phyloP scores from a whole-genome alignment of 2,888 invertebrate genomes.

The Operophtera brumata region DNA sequence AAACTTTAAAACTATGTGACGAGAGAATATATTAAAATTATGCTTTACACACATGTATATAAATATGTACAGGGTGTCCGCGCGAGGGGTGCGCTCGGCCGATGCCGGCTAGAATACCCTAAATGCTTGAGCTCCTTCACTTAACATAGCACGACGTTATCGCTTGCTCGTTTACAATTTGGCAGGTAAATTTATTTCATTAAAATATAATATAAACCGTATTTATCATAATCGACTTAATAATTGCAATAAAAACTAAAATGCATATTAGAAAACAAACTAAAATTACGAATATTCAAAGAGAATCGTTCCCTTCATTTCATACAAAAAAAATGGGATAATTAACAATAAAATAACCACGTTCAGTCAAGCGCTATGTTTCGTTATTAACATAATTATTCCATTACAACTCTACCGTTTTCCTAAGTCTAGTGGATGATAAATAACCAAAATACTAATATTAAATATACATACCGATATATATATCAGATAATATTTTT shows the following conservation, averaged over 20 bases:
- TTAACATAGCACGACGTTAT: conserved; percentile 66
- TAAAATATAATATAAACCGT: conserved; percentile 73
- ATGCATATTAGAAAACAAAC: conserved; percentile 76
- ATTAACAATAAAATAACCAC: conserved; percentile 73
- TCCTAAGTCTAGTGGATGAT: conserved; percentile 80
- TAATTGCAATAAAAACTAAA: conserved; percentile 77
- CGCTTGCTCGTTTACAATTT: conserved; percentile 75
- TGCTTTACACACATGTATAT: conserved; percentile 75
- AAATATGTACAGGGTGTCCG: conserved; percentile 70
- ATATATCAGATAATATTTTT: conserved; percentile 78
- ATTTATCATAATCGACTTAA: conserved; percentile 69
- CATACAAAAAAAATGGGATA: conserved; percentile 57
- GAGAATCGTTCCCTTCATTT: conserved; percentile 70
- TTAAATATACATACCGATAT: conserved; percentile 80
- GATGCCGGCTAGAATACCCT: conserved; percentile 55
- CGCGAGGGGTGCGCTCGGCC: conserved; percentile 61
- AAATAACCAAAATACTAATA: conserved; percentile 80
- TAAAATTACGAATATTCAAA: conserved; percentile 80
- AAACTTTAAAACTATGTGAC: conserved; percentile 79
- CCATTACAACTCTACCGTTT: conserved; percentile 76
- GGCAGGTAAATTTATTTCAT: conserved; percentile 76
- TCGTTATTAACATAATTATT: conserved; percentile 79
- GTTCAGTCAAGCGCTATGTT: conserved; percentile 76
- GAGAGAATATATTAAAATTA: conserved; percentile 79
- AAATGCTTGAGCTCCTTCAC: conserved; percentile 74